Conservation (phyloP, 2,113 vertebrate genomes). For the Perca flavescens region DNA sequence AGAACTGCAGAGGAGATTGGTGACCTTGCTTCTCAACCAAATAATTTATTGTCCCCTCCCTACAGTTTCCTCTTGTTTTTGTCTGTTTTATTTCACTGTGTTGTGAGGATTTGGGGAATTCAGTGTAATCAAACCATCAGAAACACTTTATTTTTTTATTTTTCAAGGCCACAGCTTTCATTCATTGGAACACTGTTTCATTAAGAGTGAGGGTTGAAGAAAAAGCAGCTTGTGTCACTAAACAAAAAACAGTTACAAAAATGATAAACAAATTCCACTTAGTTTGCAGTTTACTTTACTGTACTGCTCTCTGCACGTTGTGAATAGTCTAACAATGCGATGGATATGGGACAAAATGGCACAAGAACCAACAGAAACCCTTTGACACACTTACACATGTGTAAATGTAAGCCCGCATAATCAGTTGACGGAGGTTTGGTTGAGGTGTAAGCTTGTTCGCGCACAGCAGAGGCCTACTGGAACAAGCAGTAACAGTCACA, state of each 20-base stretch:
- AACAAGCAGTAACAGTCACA: constrained; percentile 48
- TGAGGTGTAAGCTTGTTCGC: constrained; percentile 64
- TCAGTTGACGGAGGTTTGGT: constrained; percentile 46
- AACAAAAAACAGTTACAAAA: constrained; percentile 10
- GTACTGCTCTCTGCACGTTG: constrained; percentile 17
- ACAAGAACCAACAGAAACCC: constrained; percentile 41
- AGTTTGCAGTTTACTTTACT: constrained; percentile 14
- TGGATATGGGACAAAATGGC: constrained; percentile 30
- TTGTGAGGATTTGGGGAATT: not conserved
- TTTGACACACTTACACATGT: constrained; percentile 49
- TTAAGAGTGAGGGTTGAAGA: not conserved
- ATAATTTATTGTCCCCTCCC: not conserved
- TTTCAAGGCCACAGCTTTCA: constrained; percentile 1
- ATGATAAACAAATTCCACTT: constrained; percentile 28
- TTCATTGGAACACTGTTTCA: constrained; percentile 8
- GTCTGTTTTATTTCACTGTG: not conserved
- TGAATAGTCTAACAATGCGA: not conserved
- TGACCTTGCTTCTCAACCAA: not conserved
- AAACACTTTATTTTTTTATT: constrained; percentile 16
- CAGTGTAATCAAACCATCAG: constrained; percentile 5
- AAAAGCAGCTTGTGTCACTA: constrained; percentile 23
- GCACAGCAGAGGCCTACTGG: constrained; percentile 45
- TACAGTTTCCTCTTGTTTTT: not conserved
- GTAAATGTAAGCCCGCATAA: constrained; percentile 36
- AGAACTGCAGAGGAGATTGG: not conserved